Evolutionary conservation across 30 jellyfish, hydroid and myxozoan species (phyloP).

Genomic region (Rhopilema esculentum): DNA sequence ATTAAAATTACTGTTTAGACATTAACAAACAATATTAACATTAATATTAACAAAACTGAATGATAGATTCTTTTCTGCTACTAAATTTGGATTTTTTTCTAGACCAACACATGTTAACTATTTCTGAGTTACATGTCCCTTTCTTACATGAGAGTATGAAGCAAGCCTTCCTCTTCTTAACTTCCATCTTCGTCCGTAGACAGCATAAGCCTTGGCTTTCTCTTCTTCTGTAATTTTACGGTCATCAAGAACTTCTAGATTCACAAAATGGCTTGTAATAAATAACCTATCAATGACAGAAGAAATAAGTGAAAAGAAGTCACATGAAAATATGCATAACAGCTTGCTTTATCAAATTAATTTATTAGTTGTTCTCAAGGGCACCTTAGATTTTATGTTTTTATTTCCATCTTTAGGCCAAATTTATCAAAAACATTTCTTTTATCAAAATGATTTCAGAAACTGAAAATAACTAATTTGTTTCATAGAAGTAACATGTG

Average conservation of each 20-base stretch:
- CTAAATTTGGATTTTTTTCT: too few species aligned
- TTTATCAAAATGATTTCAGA: too few species aligned
- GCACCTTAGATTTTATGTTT: background rate
- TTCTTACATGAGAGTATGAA: background rate
- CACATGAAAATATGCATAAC: background rate
- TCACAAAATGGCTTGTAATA: slow-evolving; percentile 76
- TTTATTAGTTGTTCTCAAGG: background rate
- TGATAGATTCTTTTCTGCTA: too few species aligned
- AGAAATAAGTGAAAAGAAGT: background rate
- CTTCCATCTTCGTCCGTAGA: slow-evolving; percentile 91
- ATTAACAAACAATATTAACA: too few species aligned
- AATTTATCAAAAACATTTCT: too few species aligned
- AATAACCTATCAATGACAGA: slow-evolving; percentile 26
- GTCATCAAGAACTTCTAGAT: slow-evolving; percentile 73
- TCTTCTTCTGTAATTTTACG: slow-evolving; percentile 62
- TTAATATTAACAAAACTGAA: too few species aligned
- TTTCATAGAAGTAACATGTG: too few species aligned
- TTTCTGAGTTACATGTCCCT: too few species aligned
- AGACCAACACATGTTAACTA: too few species aligned
- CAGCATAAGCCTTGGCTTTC: slow-evolving; percentile 49
- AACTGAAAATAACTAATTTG: too few species aligned
- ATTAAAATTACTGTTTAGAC: too few species aligned
- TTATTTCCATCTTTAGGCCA: background rate
- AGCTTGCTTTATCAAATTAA: background rate
- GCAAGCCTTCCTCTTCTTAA: slow-evolving; percentile 5